phyloP scores from a whole-genome alignment of 2,888 invertebrate species.

The Tridacna crocea region DNA sequence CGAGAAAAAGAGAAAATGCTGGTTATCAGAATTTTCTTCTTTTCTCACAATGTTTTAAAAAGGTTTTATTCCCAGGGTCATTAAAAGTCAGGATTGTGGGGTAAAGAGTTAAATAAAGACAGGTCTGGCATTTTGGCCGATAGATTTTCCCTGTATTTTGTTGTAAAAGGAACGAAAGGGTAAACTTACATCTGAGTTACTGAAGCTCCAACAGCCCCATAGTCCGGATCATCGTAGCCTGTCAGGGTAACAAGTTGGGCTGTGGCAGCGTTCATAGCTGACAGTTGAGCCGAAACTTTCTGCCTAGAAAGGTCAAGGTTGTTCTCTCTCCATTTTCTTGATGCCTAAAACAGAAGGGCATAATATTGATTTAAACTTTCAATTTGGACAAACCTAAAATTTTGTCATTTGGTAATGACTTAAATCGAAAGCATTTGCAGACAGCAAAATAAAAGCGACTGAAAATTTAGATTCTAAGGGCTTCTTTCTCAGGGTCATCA shows the following conservation, averaged over 20 bases:
- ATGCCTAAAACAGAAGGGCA: constrained; percentile 86
- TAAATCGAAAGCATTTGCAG: too few relatives aligned
- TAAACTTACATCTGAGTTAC: constrained; percentile 92
- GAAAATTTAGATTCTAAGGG: background rate
- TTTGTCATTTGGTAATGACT: too few relatives aligned
- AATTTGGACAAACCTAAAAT: too few relatives aligned
- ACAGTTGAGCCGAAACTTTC: constrained; percentile 97
- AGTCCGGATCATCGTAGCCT: constrained; percentile 92
- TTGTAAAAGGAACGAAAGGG: background rate
- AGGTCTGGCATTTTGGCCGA: too few relatives aligned
- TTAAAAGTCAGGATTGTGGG: too few relatives aligned
- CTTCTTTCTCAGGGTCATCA: background rate
- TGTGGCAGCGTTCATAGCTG: constrained; percentile 99
- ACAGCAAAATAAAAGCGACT: too few relatives aligned
- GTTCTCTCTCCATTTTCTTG: constrained; percentile 96
- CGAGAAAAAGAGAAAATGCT: too few relatives aligned
- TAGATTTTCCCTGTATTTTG: too few relatives aligned
- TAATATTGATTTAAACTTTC: background rate
- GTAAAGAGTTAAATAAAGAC: too few relatives aligned
- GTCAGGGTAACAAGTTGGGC: constrained; percentile 97
- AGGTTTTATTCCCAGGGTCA: too few relatives aligned
- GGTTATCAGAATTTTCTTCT: too few relatives aligned
- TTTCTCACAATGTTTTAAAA: too few relatives aligned
- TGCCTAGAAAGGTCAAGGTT: constrained; percentile 97
- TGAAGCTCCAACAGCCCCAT: constrained; percentile 97